Conservation (phyloP, 2,888 invertebrate genomes). For the Plemyria rubiginata region DNA sequence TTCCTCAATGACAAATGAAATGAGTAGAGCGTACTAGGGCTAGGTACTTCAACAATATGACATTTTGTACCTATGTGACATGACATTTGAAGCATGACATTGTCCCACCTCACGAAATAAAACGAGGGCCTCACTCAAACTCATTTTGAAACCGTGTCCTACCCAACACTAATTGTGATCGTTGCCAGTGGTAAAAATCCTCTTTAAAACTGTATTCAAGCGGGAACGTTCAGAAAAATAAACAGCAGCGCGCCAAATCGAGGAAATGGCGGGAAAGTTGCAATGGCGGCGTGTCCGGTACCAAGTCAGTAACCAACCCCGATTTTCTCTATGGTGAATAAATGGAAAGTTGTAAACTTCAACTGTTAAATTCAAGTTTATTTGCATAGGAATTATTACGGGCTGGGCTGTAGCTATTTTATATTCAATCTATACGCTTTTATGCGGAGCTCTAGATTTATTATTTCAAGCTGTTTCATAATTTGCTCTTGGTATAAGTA, state of each 20-base stretch:
- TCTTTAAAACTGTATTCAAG: conserved; percentile 15
- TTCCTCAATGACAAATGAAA: too few relatives aligned
- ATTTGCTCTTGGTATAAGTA: not conserved
- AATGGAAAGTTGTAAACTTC: conserved; percentile 51
- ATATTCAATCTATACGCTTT: conserved; percentile 39
- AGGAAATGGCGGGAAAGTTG: conserved; percentile 63
- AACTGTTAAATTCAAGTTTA: conserved; percentile 44
- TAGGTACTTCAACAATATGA: too few relatives aligned
- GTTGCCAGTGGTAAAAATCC: conserved; percentile 17
- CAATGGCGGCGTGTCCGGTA: conserved; percentile 47
- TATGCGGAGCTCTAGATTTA: conserved; percentile 32
- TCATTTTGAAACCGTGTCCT: too few relatives aligned
- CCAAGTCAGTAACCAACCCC: conserved; percentile 33
- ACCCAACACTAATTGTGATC: conserved; percentile 16
- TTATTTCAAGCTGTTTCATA: not conserved
- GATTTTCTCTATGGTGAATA: conserved; percentile 53
- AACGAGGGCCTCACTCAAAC: too few relatives aligned
- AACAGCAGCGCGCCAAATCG: conserved; percentile 39
- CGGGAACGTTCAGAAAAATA: conserved; percentile 24
- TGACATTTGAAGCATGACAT: too few relatives aligned
- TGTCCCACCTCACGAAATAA: too few relatives aligned
- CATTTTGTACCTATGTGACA: too few relatives aligned
- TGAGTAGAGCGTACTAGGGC: too few relatives aligned
- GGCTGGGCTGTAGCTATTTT: conserved; percentile 34
- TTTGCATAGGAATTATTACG: conserved; percentile 42